Evolutionary conservation across 2,797 vertebrate species (phyloP).

Genomic region (Melanotaenia parkinsoni): DNA sequence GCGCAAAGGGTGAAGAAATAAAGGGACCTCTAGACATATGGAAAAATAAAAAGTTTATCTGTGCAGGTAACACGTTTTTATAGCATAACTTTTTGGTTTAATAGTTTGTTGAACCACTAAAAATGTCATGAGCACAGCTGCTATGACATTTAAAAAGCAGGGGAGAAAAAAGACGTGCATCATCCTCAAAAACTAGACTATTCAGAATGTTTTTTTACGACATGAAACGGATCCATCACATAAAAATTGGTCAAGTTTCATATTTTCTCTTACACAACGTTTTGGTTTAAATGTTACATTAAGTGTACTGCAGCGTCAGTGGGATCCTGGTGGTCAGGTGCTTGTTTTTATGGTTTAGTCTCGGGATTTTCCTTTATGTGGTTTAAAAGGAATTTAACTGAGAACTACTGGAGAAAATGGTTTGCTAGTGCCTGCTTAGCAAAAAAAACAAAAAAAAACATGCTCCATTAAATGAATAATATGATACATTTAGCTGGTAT

Average conservation of each 20-base stretch:
- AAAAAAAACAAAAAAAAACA: not conserved
- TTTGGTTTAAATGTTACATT: conserved; percentile 10
- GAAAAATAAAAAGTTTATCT: not conserved
- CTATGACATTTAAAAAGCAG: conserved; percentile 7
- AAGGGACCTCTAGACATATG: not conserved
- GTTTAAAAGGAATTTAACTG: conserved; percentile 11
- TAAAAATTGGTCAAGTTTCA: conserved; percentile 4
- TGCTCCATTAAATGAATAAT: not conserved
- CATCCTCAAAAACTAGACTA: not conserved
- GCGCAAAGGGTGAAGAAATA: conserved; percentile 1
- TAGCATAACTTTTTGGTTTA: conserved; percentile 4
- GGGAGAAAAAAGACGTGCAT: not conserved
- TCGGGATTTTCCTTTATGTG: conserved; percentile 24
- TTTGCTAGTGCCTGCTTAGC: not conserved
- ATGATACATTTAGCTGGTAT: not conserved
- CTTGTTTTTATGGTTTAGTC: conserved; percentile 16
- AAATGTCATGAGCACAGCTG: not conserved
- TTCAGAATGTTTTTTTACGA: not conserved
- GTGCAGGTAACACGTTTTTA: not conserved
- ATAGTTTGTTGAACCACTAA: not conserved
- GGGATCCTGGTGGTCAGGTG: conserved; percentile 23
- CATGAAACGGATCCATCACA: not conserved
- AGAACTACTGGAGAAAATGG: not conserved
- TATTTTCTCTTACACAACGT: not conserved
- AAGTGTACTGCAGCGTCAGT: conserved; percentile 30